A percentile compares a stretch with the other conserved stretches of the same genome.
Conservation (phyloP, 1,140 invertebrate genomes). For the Galendromus occidentalis region DNA sequence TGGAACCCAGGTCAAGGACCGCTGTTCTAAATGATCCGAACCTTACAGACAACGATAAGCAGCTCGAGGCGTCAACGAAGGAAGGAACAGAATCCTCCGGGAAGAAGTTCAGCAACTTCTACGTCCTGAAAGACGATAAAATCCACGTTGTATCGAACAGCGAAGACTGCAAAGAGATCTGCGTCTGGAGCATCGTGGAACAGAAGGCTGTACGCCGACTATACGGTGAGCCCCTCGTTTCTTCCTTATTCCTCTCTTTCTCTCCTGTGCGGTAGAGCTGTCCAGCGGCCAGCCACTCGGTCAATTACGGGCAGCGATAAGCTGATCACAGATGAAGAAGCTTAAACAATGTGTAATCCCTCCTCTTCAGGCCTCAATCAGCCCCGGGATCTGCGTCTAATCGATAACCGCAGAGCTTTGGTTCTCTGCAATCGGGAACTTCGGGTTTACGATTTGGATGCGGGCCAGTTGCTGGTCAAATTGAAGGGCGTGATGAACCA, state of each 20-base stretch:
- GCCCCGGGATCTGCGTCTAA: conserved; percentile 28
- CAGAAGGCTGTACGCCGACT: conserved; percentile 42
- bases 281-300: too few relatives aligned
- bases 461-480: conserved; percentile 45
- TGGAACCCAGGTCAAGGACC: too few relatives aligned
- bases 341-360: background rate
- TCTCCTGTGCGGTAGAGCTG: too few relatives aligned
- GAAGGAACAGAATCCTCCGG: background rate
- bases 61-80: too few relatives aligned
- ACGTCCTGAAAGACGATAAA: conserved; percentile 29
- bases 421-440: conserved; percentile 59
- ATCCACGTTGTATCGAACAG: conserved; percentile 47
- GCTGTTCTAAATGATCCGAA: background rate
- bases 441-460: conserved; percentile 51
- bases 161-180: conserved; percentile 48
- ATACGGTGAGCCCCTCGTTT: conserved; percentile 34
- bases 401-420: conserved; percentile 45
- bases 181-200: conserved; percentile 41
- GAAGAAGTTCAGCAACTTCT: conserved; percentile 13
- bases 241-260: background rate
- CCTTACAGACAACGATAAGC: background rate
- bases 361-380: conserved; percentile 21
- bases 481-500: conserved; percentile 73
- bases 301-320: too few relatives aligned
- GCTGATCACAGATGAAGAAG: too few relatives aligned